These are phyloP conservation scores for Heteractis magnifica DNA, from an alignment of 92 coral and sea anemone species.

Conservation along the genomic window DNA sequence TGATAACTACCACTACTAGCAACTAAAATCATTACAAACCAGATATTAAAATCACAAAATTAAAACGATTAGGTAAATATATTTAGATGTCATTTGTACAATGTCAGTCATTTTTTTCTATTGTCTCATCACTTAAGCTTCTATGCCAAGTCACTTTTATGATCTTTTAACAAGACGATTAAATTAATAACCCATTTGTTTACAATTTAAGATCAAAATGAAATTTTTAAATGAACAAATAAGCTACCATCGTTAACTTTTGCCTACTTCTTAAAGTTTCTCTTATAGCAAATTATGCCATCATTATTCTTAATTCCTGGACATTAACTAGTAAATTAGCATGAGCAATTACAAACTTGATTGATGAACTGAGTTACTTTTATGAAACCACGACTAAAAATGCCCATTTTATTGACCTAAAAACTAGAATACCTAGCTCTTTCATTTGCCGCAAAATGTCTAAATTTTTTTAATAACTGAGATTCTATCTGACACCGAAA, in stretches of 20 bases:
- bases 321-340: neutral
- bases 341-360: neutral
- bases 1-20: neutral
- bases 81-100: neutral
- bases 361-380: neutral
- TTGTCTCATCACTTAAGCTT: neutral
- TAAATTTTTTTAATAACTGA: neutral
- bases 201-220: neutral
- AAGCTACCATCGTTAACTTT: neutral
- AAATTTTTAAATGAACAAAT: neutral
- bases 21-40: conserved; percentile 27
- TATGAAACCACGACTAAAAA: neutral
- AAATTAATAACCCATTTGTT: neutral
- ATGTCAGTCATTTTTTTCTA: neutral
- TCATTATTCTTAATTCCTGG: neutral
- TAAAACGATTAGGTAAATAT: conserved; percentile 10
- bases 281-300: neutral
- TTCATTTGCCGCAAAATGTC: neutral
- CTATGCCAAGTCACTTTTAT: neutral
- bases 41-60: conserved; percentile 23
- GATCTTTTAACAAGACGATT: neutral
- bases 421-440: neutral
- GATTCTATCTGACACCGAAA: neutral
- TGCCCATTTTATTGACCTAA: neutral
- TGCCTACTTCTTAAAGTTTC: neutral